Evolutionary conservation across 2,113 vertebrate species (phyloP), one percentile per base, ranked within the genome.

Genomic region (Hystrix brachyura): DNA sequence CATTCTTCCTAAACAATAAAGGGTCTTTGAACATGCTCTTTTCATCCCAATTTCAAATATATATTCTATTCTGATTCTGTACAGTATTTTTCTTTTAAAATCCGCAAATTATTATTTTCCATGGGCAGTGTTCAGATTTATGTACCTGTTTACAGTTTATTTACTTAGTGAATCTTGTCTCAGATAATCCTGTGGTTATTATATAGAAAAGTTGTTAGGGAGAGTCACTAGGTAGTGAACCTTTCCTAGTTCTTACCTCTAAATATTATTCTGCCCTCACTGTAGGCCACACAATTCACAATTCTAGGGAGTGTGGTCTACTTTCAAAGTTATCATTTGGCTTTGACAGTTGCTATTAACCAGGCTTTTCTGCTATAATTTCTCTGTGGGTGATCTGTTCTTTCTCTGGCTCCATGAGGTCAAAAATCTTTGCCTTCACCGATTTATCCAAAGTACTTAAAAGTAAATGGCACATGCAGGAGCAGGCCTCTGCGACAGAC

Each of bases 101-200:
- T 78, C 10, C 38, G 62, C 19, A 71, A 76, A 46, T 18, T 48
- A 78, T 23, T 43, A 23, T 65, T 84, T 85, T 64, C 79, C 67
- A 82, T 19, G 92, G 57, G 87, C 55, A 84, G 81, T 34, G 57
- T 60, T 51, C 71, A 76, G 32, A 34, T 93, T 84, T 81, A 59
- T 57, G 51, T 1, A 55, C 64, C 72, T 74, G 11, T 94, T 76
- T 84, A 38, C 15, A 71, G 60, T 64, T 87, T 59, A 69, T 71
- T 60, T 91, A 82, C 57, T 93, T 53, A 55, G 38, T 83, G 65
- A 71, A 59, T 84, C 62, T 71, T 93, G 46, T 43, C 69, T 94
- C 38, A 69, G 53, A 92, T 18, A 81, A 19, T 19, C 27, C 15
- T 48, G 38, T 64, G 38, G 34, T 13, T 32, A 48, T 9, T 69